phyloP scores from a whole-genome alignment of 2,113 vertebrate genomes.

The Phalacrocorax aristotelis region DNA sequence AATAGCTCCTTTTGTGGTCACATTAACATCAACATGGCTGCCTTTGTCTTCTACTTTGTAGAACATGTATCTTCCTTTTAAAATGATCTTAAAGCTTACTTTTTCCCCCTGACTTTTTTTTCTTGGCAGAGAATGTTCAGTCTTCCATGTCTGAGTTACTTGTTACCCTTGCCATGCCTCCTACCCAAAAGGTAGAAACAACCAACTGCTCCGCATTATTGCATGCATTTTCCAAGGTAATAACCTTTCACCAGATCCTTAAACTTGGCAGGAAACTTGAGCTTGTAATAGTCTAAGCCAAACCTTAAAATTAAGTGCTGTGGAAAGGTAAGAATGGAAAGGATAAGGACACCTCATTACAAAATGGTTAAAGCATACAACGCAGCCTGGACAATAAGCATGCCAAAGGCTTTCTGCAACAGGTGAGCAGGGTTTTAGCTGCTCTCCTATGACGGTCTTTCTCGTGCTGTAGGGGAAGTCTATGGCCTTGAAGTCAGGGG shows the following conservation, averaged over 20 bases:
- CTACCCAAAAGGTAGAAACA: background rate
- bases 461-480: background rate
- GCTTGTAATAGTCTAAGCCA: background rate
- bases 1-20: rapidly evolving
- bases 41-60: background rate
- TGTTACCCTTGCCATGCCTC: background rate
- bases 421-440: background rate
- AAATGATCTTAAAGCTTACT: background rate
- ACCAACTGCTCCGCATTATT: background rate
- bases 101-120: background rate
- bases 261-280: background rate
- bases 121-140: background rate
- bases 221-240: background rate
- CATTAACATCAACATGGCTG: background rate
- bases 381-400: background rate
- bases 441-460: background rate
- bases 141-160: background rate
- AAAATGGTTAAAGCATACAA: background rate
- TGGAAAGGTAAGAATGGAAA: background rate
- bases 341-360: background rate
- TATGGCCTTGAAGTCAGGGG: background rate
- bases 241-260: background rate
- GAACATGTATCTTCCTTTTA: background rate
- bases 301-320: background rate
- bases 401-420: background rate